Conservation (phyloP, 1,140 invertebrate genomes). For the Drosophila burlai region DNA sequence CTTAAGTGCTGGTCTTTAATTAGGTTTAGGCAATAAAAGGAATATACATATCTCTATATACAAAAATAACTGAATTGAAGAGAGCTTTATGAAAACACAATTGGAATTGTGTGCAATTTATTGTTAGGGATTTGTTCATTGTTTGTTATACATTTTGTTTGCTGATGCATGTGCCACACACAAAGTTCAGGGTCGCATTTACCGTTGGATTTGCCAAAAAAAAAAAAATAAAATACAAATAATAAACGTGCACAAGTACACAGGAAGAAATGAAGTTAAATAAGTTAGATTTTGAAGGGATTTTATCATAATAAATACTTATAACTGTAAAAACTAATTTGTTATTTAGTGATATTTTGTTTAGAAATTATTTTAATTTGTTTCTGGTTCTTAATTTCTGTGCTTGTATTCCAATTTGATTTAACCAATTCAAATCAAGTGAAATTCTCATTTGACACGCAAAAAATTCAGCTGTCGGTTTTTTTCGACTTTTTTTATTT, state of each 20-base stretch:
- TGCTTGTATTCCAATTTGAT: slow-evolving; percentile 11
- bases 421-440: slow-evolving; percentile 51
- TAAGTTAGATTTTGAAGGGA: not conserved
- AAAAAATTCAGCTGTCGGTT: slow-evolving; percentile 26
- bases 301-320: not conserved
- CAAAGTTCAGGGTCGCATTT: slow-evolving; percentile 67
- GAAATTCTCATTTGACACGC: slow-evolving; percentile 60
- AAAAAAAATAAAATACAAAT: slow-evolving; percentile 7
- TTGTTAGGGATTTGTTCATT: slow-evolving; percentile 37
- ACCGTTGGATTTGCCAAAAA: slow-evolving; percentile 55
- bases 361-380: not conserved
- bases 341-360: not conserved
- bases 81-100: slow-evolving; percentile 45
- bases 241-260: slow-evolving; percentile 29
- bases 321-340: no score
- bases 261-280: not conserved
- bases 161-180: slow-evolving; percentile 36
- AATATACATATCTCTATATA: not conserved
- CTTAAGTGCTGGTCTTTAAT: slow-evolving; percentile 34
- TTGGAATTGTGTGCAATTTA: slow-evolving; percentile 37
- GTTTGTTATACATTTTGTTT: slow-evolving; percentile 47
- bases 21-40: not conserved
- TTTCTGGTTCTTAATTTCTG: not conserved
- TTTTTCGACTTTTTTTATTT: slow-evolving; percentile 5
- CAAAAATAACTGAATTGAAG: not conserved